A percentile compares a stretch with the other conserved stretches of the same genome.
Conservation (phyloP, 2,888 invertebrate species). For the Stegophylla sp. region DNA sequence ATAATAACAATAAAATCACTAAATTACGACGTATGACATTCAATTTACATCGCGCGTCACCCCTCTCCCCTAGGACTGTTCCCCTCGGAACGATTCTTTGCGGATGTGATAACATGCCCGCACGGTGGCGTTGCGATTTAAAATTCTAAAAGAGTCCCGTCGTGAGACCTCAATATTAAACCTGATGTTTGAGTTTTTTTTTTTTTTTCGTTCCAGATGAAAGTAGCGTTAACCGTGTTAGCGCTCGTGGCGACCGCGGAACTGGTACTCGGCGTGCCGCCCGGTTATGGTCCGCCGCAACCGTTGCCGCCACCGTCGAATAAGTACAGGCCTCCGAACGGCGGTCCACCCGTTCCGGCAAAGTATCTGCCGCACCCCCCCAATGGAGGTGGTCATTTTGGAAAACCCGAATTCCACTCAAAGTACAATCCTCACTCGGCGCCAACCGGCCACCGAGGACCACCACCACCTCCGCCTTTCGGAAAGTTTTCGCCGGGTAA, state of each 20-base stretch:
- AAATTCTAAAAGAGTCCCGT: too few species aligned
- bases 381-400: slow-evolving; percentile 16
- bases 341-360: slow-evolving; percentile 32
- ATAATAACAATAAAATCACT: too few species aligned
- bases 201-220: slow-evolving; percentile 29
- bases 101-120: too few species aligned
- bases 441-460: slow-evolving; percentile 21
- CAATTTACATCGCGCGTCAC: too few species aligned
- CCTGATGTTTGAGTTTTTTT: too few species aligned
- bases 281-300: slow-evolving; percentile 39
- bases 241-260: not conserved
- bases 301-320: not conserved
- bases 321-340: slow-evolving; percentile 26
- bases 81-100: too few species aligned
- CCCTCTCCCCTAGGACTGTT: too few species aligned
- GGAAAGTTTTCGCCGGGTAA: slow-evolving; percentile 54
- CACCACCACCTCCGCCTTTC: slow-evolving; percentile 63
- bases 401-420: slow-evolving; percentile 63
- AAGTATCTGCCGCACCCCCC: slow-evolving; percentile 29
- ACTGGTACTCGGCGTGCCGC: slow-evolving; percentile 22
- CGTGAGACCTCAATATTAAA: too few species aligned
- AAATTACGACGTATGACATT: too few species aligned
- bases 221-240: slow-evolving; percentile 4
- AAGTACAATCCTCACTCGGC: slow-evolving; percentile 45
- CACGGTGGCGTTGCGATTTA: too few species aligned